phyloP scores from a whole-genome alignment of 2,888 invertebrate genomes.

The Drosophila buzzatii region DNA sequence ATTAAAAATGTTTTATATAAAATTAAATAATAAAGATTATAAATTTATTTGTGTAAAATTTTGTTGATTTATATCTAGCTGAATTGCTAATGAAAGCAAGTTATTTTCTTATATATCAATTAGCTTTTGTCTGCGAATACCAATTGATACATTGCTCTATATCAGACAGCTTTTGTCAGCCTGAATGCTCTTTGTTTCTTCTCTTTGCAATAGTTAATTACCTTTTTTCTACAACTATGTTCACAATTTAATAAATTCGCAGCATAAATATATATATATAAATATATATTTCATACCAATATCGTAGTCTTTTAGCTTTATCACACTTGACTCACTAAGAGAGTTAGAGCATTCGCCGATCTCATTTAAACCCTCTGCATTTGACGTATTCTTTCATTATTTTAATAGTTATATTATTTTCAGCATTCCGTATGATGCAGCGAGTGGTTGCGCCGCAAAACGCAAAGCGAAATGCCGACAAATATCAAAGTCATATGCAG shows the following conservation, averaged over 20 bases:
- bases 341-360: constrained; percentile 36
- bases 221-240: too few relatives aligned
- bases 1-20: background rate
- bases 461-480: constrained; percentile 74
- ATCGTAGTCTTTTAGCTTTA: background rate
- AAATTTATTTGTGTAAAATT: background rate
- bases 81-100: too few relatives aligned
- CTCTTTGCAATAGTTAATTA: too few relatives aligned
- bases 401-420: constrained; percentile 82
- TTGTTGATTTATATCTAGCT: too few relatives aligned
- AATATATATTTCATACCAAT: too few relatives aligned
- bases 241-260: too few relatives aligned
- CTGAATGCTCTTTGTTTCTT: too few relatives aligned
- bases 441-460: constrained; percentile 35
- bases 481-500: constrained; percentile 81
- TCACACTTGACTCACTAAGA: background rate
- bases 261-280: too few relatives aligned
- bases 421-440: constrained; percentile 49
- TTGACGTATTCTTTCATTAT: constrained; percentile 41
- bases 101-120: background rate
- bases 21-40: background rate
- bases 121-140: background rate
- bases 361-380: background rate
- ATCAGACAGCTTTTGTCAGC: background rate
- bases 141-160: background rate